Conservation (phyloP, 2,113 vertebrate species). For the Ornithorhynchus anatinus region DNA sequence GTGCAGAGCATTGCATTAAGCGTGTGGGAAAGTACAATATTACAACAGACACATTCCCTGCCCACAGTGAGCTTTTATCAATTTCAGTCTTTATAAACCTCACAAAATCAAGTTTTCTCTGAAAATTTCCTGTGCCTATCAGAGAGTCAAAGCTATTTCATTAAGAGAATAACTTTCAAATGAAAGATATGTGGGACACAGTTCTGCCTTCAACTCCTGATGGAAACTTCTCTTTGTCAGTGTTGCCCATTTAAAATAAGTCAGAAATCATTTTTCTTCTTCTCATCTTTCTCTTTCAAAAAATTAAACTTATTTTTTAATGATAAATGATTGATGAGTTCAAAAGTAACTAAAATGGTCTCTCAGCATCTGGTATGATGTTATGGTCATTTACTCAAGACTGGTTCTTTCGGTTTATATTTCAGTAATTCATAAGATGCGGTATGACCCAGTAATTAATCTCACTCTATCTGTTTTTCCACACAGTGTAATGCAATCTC, state of each 20-base stretch:
- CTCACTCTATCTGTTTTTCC: constrained; percentile 7
- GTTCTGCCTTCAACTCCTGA: neutral
- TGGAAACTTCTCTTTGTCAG: neutral
- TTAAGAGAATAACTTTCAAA: too few relatives aligned
- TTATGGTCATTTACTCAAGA: neutral
- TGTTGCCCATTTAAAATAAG: constrained; percentile 4
- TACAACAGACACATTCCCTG: too few relatives aligned
- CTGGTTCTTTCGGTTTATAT: neutral
- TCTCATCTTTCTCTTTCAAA: constrained; percentile 11
- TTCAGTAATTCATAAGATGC: neutral
- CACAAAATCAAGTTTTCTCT: too few relatives aligned
- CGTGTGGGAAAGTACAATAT: too few relatives aligned
- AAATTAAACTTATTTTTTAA: neutral
- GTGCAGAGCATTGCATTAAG: too few relatives aligned
- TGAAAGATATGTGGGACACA: too few relatives aligned
- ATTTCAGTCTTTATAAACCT: too few relatives aligned
- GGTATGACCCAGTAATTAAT: fast-evolving
- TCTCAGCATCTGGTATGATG: neutral
- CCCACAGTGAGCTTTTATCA: too few relatives aligned
- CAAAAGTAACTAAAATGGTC: neutral
- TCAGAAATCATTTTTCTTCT: neutral
- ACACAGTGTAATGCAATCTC: neutral
- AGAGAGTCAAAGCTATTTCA: too few relatives aligned
- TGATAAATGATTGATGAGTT: neutral
- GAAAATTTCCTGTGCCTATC: too few relatives aligned